Evolutionary conservation across 2,113 vertebrate species (phyloP).

Genomic region (Psophia crepitans): DNA sequence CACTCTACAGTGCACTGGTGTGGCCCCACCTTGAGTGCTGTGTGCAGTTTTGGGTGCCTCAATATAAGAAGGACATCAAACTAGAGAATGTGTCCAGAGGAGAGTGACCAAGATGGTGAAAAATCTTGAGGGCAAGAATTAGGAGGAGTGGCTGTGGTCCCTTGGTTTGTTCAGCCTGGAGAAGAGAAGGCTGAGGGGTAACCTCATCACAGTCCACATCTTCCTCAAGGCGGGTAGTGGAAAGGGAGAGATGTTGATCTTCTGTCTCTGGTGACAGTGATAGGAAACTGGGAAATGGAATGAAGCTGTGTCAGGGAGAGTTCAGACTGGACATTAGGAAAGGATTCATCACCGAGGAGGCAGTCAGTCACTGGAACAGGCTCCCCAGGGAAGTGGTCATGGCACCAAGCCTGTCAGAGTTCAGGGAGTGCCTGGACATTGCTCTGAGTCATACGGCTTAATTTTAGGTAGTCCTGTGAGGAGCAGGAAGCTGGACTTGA

Average conservation of each 20-base stretch:
- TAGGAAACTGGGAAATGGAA: neutral
- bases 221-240: neutral
- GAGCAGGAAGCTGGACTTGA: neutral
- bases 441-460: neutral
- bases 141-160: neutral
- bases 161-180: neutral
- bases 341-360: neutral
- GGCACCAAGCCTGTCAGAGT: neutral
- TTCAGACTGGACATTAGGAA: neutral
- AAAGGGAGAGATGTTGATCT: neutral
- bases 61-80: neutral
- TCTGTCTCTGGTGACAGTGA: neutral
- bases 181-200: neutral
- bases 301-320: neutral
- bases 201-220: rapidly evolving
- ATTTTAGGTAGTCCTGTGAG: neutral
- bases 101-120: neutral
- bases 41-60: neutral
- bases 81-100: neutral
- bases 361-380: neutral
- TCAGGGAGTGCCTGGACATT: neutral
- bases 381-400: neutral
- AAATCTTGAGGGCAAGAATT: neutral
- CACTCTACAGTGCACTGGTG: neutral
- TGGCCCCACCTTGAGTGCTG: rapidly evolving